Evolutionary conservation across 2,113 vertebrate genomes (phyloP), one percentile per base, ranked within the genome.

Genomic region (Chlorodrepanis virens): DNA sequence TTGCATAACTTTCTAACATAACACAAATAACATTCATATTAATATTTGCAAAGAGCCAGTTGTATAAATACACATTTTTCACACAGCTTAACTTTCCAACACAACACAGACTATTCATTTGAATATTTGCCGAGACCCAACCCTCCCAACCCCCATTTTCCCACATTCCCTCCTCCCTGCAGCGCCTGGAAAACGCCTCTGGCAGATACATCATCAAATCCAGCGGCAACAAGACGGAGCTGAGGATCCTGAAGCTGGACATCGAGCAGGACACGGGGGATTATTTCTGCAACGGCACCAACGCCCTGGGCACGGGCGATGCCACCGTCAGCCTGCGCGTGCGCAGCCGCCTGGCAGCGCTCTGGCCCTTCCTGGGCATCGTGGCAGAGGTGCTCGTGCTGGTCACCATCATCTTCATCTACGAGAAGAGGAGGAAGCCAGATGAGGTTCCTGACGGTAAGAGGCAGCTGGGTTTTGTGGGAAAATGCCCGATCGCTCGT

Each of bases 281-380:
- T 8, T 99, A 99, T 17, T 1, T 37, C n/a, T 99, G 99, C 97
- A 94, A 93, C 0, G 99, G 93, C 52, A 94, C 54, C 81, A 99
- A 90, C 21, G 4, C 92, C 0, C 0, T 93, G 0, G 99, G 98
- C 65, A 4, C 2, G 0, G 16, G 1, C 0, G 9, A 1, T 0
- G 98, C 97, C 3, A 9, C 2, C 0, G 94, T 99, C 50, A 79
- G 91, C 5, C 93, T 99, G 96, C 99, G 99, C 0, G 99, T 99
- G 2, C 99, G 99, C 91, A 99, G 98, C 95, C 98, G 98, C 56
- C 94, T 99, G 65, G 99, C 99, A 1, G 99, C 99, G 0, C 98
- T 99, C 52, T 99, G 99, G 99, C 99, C 99, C 18, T 99, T 99
- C 97, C 98, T 99, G 71, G 99, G 99, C 47, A 99, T 99, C 0